phyloP scores from a whole-genome alignment of 2,888 invertebrate species.

The Aporophyla lueneburgensis region DNA sequence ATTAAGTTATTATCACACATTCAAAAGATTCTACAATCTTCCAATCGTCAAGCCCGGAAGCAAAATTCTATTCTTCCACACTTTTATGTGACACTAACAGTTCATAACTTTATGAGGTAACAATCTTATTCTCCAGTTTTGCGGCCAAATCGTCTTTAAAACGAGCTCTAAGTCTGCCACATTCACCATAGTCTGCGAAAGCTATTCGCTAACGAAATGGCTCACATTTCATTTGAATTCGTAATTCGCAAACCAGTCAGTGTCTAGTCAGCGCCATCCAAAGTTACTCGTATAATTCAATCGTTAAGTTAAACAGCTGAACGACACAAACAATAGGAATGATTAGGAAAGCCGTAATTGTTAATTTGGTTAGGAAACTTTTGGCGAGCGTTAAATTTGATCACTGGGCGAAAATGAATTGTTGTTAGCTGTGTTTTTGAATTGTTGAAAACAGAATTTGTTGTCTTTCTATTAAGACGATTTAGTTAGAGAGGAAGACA shows the following conservation, averaged over 20 bases:
- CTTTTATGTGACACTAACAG: slow-evolving; percentile 31
- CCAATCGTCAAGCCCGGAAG: not conserved
- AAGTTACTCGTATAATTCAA: slow-evolving; percentile 71
- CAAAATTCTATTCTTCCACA: slow-evolving; percentile 19
- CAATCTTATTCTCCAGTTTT: slow-evolving; percentile 43
- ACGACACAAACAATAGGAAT: slow-evolving; percentile 62
- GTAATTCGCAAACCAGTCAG: slow-evolving; percentile 59
- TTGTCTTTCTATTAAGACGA: slow-evolving; percentile 15
- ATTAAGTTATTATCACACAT: not conserved
- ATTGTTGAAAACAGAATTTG: slow-evolving; percentile 29
- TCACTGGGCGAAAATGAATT: slow-evolving; percentile 45
- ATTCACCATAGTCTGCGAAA: slow-evolving; percentile 54
- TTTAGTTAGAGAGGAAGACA: slow-evolving; percentile 21
- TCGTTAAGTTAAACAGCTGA: slow-evolving; percentile 65
- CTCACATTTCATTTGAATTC: slow-evolving; percentile 73
- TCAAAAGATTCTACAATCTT: not conserved
- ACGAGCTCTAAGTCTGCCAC: slow-evolving; percentile 24
- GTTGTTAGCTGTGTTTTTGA: slow-evolving; percentile 42
- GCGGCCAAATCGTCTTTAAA: slow-evolving; percentile 42
- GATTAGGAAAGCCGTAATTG: slow-evolving; percentile 65
- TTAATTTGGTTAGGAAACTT: slow-evolving; percentile 66
- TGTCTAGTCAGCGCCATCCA: slow-evolving; percentile 61
- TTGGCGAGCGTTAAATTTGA: slow-evolving; percentile 54
- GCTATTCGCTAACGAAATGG: slow-evolving; percentile 69
- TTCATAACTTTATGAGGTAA: slow-evolving; percentile 40